Evolutionary conservation across 2,797 vertebrate species (phyloP), one percentile per base, ranked within the genome.

Genomic region (Tokudaia muenninki): DNA sequence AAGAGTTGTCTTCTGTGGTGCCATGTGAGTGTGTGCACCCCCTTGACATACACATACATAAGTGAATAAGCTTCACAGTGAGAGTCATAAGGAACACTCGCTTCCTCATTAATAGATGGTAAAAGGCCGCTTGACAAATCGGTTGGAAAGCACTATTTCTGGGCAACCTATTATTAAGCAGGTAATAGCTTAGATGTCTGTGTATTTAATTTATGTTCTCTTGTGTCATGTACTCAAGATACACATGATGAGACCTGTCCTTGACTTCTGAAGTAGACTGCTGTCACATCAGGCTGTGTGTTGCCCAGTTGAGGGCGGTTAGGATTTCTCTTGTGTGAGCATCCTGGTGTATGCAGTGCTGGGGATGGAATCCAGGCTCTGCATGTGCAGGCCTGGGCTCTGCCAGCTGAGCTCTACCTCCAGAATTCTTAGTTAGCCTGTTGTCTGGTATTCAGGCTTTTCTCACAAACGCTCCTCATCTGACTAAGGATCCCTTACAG

Each of bases 171-270:
- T 91, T 78, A n/a, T 82, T 95, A 83, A 86, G 41, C 34, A 55
- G 79, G 80, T 80, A 87, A 65, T 37, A 75, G 88, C 55, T 95
- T 97, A 67, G 96, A 78, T 97, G 92, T 91, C 94, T 96, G 93
- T 88, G 92, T 34, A 50, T 92, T 94, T 97, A 55, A 52, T 61
- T 87, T 96, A 82, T 50, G 34, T 87, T 89, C 82, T 90, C 65
- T 59, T 86, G 37, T 93, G 70, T 65, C 8, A 41, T 81, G 14
- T 75, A 22, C 47, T 61, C 79, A 44, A 91, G 89, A 41, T 44
- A 5, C 74, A 87, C 78, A 22, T 86, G 34, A 6, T 37, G 52
- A 87, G 57, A 82, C n/a, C 47, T 84, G 4, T 4, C 11, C 5
- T 83, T 94, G 29, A 72, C 29, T n/a, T 92, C 11, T 26, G 80